Percentiles rank a stretch among this genome's conserved stretches.
Conservation (phyloP, 2,797 vertebrate species). For the Triplophysa bombifrons region DNA sequence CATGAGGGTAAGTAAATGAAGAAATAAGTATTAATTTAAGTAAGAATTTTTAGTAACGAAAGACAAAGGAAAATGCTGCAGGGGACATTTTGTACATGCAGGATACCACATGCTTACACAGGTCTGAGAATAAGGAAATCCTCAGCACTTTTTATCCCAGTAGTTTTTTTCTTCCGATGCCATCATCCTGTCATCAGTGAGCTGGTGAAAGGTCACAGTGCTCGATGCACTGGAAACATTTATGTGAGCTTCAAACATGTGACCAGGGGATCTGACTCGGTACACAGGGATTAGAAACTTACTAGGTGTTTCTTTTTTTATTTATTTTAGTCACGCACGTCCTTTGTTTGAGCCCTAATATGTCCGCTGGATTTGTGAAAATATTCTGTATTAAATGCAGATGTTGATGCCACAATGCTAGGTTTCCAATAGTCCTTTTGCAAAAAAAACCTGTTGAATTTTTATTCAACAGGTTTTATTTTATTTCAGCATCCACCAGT, state of each 20-base stretch:
- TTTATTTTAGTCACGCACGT: background rate
- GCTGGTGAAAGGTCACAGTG: constrained; percentile 69
- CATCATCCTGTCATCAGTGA: constrained; percentile 60
- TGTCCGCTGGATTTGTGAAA: background rate
- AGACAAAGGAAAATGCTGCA: background rate
- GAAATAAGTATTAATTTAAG: background rate
- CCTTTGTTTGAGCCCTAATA: background rate
- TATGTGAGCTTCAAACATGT: constrained; percentile 68
- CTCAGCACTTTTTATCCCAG: constrained; percentile 63
- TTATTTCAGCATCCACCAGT: no score
- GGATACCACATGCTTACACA: constrained; percentile 60
- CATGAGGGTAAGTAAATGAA: no score
- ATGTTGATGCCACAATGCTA: background rate
- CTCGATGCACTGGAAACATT: constrained; percentile 58
- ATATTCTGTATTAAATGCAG: background rate
- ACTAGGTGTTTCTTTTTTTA: background rate
- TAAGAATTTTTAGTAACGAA: background rate
- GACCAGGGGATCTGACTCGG: constrained; percentile 66
- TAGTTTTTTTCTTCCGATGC: constrained; percentile 44
- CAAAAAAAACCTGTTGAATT: no score
- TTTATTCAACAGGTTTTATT: no score
- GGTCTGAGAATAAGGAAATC: constrained; percentile 51
- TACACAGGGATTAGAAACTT: constrained; percentile 32
- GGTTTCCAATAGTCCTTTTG: background rate
- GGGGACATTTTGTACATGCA: constrained; percentile 51